Evolutionary conservation across 2,113 vertebrate species (phyloP), one percentile per base, ranked within the genome.

Genomic region (Tetrax tetrax): DNA sequence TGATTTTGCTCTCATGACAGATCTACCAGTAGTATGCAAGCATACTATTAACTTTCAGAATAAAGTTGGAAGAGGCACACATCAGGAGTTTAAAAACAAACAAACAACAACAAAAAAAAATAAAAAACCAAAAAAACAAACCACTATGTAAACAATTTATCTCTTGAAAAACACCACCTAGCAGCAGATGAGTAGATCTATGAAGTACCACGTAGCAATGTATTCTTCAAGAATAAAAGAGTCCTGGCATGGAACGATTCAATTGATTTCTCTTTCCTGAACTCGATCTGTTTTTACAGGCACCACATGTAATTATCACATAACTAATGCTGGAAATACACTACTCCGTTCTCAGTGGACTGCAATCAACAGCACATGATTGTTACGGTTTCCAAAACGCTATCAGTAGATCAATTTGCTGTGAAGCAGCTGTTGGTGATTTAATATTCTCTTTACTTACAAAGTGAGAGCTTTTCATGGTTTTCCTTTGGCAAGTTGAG

Each of bases 381-480:
- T 79, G n/a, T 19, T 89, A 31, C 28, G 53, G 64, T 57, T 75
- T 88, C 89, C 94, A 86, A 92, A 96, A 92, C 0, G 4, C 83
- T 89, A 94, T 85, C 83, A 95, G 86, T 64, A 43, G 69, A 93
- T 50, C 75, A 35, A 47, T 83, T 75, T 82, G 74, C 83, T 90
- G 72, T 41, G 83, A 76, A 66, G 85, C 88, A 97, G 88, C 90
- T 92, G 90, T 65, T 65, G 78, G 76, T 24, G 33, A 90, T 92
- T 92, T 57, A 64, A 91, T 71, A 75, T 63, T 87, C 72, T 81
- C 65, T 92, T 78, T 56, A 77, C 60, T 95, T 59, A 35, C 14
- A 45, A 70, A 75, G 33, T 6, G n/a, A 94, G 59, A 97, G 50
- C 57, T 83, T 70, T 13, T 92, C 65, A 48, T 29, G 18, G 41